Evolutionary conservation across 2,888 invertebrate genomes (phyloP).

Genomic region (Cheilosia impressa): DNA sequence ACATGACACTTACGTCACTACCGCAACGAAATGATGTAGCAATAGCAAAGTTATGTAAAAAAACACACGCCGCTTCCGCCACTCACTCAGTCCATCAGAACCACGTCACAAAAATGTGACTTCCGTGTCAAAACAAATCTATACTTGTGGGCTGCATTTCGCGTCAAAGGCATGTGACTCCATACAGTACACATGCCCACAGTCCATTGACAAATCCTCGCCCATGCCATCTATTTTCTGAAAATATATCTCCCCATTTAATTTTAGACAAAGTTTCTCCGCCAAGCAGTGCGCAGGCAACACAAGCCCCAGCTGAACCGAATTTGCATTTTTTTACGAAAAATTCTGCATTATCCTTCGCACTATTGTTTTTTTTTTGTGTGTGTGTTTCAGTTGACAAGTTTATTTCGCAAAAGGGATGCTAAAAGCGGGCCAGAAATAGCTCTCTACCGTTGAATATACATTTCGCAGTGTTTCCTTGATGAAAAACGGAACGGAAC

Average conservation of each 20-base stretch:
- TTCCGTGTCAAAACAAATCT: conserved; percentile 17
- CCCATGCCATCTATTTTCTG: conserved; percentile 48
- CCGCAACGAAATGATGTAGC: not conserved
- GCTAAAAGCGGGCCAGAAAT: conserved; percentile 26
- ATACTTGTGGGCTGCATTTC: conserved; percentile 24
- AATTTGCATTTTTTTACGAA: conserved; percentile 1
- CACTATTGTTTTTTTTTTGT: conserved; percentile 25
- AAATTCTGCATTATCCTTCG: conserved; percentile 49
- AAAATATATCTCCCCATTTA: conserved; percentile 32
- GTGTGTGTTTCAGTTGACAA: conserved; percentile 18
- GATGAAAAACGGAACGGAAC: not conserved
- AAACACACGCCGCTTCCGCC: too few relatives aligned
- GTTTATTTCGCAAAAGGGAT: conserved; percentile 25
- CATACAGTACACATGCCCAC: conserved; percentile 6
- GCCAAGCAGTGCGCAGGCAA: not conserved
- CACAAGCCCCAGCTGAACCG: not conserved
- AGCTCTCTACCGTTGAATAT: conserved; percentile 15
- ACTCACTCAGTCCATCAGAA: too few relatives aligned
- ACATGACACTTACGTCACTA: not conserved
- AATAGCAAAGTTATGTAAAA: not conserved
- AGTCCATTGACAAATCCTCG: conserved; percentile 43
- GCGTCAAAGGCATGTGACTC: conserved; percentile 53
- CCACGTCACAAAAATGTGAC: conserved; percentile 12
- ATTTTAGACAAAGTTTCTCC: conserved; percentile 31
- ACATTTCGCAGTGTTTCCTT: conserved; percentile 19